Evolutionary conservation across 1,140 invertebrate genomes (phyloP), one percentile per base, ranked within the genome.

Genomic region (Episyrphus balteatus): DNA sequence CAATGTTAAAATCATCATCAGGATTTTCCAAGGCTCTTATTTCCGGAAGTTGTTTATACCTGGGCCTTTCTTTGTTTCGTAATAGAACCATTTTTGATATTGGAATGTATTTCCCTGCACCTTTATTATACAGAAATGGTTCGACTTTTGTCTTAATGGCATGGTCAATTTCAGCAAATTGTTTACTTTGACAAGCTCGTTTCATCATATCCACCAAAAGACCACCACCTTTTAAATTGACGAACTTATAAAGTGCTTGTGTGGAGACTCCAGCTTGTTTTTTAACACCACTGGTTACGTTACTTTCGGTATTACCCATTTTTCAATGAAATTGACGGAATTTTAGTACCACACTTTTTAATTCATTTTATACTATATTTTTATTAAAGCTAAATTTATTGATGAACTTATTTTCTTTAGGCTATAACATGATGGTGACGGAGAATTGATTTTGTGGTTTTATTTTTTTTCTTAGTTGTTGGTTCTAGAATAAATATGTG

Each of bases 171-270:
- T 92, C 86, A 0, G 85, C 84, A 58, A 82, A 92, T 57, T 92
- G 85, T 66, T 90, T 92, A 30, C 82, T 90, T 59, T 90, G 85
- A 0, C 83, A 77, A 0, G 90, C 90, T 56, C 88, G 75, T 71
- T 97, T 97, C 83, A 93, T 93, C 71, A 96, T 77, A 56, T 93
- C 87, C 5, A 97, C 88, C 3, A 98, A 71, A 41, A 92, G 73
- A 40, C 95, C 94, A 41, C 89, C 88, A 51, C 92, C 88, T 80
- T 92, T 92, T 21, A 92, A 68, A 69, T 92, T 84, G 1, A 88
- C 81, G 42, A 92, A 72, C 65, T 88, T 87, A 60, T 93, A 92
- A 49, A 92, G 76, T 43, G 82, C 74, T 59, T 86, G 81, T 11
- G 81, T 79, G 1, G 84, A 84, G 12, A 83, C 83, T 31, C 87